phyloP scores from a whole-genome alignment of 2,113 vertebrate genomes.

The Numida meleagris region DNA sequence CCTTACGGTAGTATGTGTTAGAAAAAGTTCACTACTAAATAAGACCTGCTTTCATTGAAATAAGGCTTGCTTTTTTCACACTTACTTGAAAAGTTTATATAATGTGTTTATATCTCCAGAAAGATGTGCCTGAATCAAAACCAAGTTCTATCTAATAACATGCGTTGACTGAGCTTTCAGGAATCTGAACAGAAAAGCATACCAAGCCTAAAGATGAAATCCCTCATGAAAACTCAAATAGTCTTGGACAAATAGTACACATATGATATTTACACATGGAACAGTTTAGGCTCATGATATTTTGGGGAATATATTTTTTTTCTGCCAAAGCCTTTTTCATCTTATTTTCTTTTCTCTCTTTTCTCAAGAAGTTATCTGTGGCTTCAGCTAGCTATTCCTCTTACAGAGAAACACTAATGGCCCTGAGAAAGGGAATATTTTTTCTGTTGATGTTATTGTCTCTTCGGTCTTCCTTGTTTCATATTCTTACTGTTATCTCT shows the following conservation, averaged over 20 bases:
- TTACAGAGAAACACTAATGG: background rate
- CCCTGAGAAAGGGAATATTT: background rate
- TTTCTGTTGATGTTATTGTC: background rate
- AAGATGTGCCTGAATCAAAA: background rate
- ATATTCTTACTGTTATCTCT: background rate
- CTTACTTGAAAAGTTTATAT: background rate
- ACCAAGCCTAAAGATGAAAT: background rate
- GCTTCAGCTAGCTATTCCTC: background rate
- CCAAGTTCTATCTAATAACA: background rate
- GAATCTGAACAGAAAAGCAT: background rate
- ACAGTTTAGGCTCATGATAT: background rate
- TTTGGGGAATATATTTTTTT: background rate
- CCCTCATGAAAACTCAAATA: background rate
- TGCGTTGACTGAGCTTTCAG: background rate
- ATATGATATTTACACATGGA: background rate
- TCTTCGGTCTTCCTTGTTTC: background rate
- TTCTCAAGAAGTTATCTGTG: background rate
- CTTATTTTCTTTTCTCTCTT: background rate
- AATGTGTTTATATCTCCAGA: background rate
- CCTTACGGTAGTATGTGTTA: background rate
- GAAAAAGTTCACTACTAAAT: background rate
- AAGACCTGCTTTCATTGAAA: background rate
- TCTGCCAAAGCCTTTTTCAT: background rate
- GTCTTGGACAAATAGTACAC: background rate
- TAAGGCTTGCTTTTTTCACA: background rate